These are phyloP conservation scores for Athalia rosae DNA, from an alignment of 2,888 invertebrate species.

Conservation along the genomic window DNA sequence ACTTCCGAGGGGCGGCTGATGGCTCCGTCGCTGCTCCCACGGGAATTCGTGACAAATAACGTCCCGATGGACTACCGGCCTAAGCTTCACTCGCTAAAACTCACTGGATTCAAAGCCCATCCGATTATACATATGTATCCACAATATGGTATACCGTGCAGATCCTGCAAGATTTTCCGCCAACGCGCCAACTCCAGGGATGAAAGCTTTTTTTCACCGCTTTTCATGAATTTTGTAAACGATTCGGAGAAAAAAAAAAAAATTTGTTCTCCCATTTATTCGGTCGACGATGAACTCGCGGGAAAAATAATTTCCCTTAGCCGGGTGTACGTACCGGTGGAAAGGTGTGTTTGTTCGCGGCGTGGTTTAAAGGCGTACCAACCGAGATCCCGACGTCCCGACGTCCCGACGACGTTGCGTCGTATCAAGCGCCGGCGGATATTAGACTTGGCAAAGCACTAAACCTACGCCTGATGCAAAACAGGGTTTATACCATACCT, in stretches of 20 bases:
- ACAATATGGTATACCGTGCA: too few species aligned
- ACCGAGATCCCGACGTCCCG: too few species aligned
- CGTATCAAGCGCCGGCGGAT: constrained; percentile 28
- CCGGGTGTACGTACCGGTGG: too few species aligned
- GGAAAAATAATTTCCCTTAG: too few species aligned
- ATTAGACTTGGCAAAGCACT: constrained; percentile 32
- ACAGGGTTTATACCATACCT: not conserved
- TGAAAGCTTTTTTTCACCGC: not conserved
- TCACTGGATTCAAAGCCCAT: not conserved
- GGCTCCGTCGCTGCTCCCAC: constrained; percentile 54
- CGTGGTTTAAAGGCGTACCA: not conserved
- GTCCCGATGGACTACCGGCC: constrained; percentile 31
- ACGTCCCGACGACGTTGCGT: not conserved
- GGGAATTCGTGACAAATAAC: constrained; percentile 58
- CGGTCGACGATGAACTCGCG: too few species aligned
- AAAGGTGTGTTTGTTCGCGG: not conserved
- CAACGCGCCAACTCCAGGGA: not conserved
- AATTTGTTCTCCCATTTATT: too few species aligned
- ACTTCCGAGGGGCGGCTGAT: constrained; percentile 49
- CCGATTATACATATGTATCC: not conserved
- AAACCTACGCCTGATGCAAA: constrained; percentile 25
- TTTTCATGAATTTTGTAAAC: too few species aligned
- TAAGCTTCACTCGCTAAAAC: constrained; percentile 30
- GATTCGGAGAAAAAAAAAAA: too few species aligned
- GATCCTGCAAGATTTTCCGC: too few species aligned